phyloP scores from a whole-genome alignment of 92 coral and sea anemone genomes.

The Heliopora coerulea region DNA sequence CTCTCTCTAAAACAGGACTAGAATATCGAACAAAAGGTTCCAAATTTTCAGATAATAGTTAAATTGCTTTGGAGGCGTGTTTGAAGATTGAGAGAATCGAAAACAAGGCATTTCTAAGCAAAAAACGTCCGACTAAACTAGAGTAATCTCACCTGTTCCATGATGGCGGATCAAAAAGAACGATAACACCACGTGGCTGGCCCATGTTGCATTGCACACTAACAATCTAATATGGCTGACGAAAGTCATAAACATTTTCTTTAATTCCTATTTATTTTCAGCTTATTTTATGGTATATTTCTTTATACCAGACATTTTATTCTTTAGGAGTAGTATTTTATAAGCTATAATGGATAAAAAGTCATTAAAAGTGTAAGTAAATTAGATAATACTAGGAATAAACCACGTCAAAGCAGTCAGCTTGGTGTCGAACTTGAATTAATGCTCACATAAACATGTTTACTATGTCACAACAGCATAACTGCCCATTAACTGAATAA shows the following conservation, averaged over 20 bases:
- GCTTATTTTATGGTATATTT: not conserved
- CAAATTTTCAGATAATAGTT: no score
- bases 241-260: not conserved
- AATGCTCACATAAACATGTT: no score
- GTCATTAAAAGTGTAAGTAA: constrained; percentile 33
- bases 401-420: no score
- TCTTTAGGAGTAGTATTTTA: not conserved
- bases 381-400: no score
- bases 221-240: constrained; percentile 33
- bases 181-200: constrained; percentile 87
- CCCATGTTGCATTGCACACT: constrained; percentile 65
- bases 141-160: constrained; percentile 78
- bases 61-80: not conserved
- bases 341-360: constrained; percentile 22
- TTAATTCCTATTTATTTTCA: not conserved
- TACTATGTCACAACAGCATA: no score
- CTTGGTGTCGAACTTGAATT: no score
- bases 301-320: not conserved
- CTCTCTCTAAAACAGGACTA: no score
- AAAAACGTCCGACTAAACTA: not conserved
- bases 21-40: no score
- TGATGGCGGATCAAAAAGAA: constrained; percentile 96
- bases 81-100: not conserved
- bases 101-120: constrained; percentile 5
- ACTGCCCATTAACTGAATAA: no score